phyloP scores from a whole-genome alignment of 2,888 invertebrate species.

The Latrodectus elegans region DNA sequence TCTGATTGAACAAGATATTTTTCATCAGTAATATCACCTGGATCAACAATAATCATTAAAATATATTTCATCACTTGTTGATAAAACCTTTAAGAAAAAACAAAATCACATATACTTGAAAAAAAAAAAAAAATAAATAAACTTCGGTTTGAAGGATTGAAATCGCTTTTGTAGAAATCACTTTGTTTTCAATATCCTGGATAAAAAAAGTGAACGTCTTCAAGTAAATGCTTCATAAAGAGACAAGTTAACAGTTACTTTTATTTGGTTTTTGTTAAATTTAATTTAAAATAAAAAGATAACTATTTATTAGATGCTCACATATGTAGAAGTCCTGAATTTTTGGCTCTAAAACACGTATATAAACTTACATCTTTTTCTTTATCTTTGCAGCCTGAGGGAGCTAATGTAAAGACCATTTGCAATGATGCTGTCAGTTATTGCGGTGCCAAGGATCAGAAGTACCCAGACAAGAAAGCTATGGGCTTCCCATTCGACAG shows the following conservation, averaged over 20 bases:
- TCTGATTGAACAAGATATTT: no score
- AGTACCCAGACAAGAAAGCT: constrained; percentile 80
- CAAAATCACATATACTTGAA: no score
- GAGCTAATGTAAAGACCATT: constrained; percentile 44
- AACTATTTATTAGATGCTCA: neutral
- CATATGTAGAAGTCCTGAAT: neutral
- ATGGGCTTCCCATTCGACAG: constrained; percentile 86
- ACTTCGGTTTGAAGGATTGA: no score
- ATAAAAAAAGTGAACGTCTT: neutral
- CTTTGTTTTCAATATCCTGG: no score
- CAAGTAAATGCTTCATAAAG: neutral
- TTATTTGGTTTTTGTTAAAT: neutral
- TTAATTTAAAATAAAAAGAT: neutral
- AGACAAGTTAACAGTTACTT: neutral
- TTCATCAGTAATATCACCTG: no score
- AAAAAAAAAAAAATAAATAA: no score
- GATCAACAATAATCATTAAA: no score
- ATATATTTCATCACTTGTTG: no score
- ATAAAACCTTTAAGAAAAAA: no score
- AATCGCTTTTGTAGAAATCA: no score
- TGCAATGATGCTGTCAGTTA: constrained; percentile 75
- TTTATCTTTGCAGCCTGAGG: constrained; percentile 39
- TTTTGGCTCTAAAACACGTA: neutral
- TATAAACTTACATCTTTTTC: no score
- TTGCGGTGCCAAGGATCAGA: constrained; percentile 78